These are phyloP conservation scores for Schlechtendalia chinensis DNA, from an alignment of 1,140 invertebrate genomes.

Conservation along the genomic window DNA sequence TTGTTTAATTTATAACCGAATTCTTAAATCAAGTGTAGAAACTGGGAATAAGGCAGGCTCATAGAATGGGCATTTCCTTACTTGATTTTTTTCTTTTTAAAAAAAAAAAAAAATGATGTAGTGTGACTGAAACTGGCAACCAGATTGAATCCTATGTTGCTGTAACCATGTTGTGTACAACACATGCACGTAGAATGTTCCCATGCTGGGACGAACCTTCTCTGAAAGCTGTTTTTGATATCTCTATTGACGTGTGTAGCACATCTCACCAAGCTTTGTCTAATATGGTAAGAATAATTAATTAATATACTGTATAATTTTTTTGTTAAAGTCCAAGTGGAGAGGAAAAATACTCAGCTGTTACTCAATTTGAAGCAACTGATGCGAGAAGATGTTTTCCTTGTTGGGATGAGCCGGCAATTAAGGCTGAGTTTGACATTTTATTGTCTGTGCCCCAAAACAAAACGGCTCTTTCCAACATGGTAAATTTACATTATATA, in stretches of 20 bases:
- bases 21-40: too few relatives aligned
- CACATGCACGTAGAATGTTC: conserved; percentile 88
- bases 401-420: conserved; percentile 95
- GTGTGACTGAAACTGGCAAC: conserved; percentile 49
- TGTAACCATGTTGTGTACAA: conserved; percentile 90
- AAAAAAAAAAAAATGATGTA: conserved; percentile 57
- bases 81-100: conserved; percentile 26
- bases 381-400: conserved; percentile 93
- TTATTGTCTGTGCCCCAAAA: conserved; percentile 75
- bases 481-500: conserved; percentile 62
- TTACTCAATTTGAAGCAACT: conserved; percentile 92
- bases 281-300: conserved; percentile 72
- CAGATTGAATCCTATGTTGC: conserved; percentile 79
- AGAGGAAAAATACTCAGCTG: conserved; percentile 77
- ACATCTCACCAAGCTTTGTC: conserved; percentile 62
- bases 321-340: conserved; percentile 57
- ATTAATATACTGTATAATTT: conserved; percentile 36
- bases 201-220: conserved; percentile 98
- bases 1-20: too few relatives aligned
- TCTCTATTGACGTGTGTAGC: conserved; percentile 59
- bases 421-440: conserved; percentile 93
- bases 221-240: conserved; percentile 91
- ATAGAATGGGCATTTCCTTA: too few relatives aligned
- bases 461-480: conserved; percentile 87
- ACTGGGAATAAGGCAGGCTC: too few relatives aligned